phyloP scores from a whole-genome alignment of 1,140 invertebrate species.

The Cyclina sinensis region DNA sequence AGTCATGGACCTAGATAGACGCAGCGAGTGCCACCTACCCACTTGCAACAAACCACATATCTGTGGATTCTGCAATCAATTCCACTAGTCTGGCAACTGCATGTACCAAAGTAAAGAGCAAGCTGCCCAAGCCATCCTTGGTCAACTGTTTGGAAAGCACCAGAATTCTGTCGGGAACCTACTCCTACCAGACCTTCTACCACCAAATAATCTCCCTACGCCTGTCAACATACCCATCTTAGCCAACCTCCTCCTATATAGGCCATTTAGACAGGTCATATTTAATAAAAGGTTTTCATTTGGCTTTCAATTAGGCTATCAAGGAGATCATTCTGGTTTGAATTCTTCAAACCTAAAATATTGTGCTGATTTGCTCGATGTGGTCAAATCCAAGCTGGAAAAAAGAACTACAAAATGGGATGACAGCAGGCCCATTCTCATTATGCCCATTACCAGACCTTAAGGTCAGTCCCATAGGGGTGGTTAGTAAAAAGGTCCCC shows the following conservation, averaged over 20 bases:
- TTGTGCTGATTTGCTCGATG: slow-evolving; percentile 20
- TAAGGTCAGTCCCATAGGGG: too few relatives aligned
- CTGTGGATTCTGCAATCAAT: slow-evolving; percentile 23
- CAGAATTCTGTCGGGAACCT: not conserved
- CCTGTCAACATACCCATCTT: slow-evolving; percentile 16
- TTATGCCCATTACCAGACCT: too few relatives aligned
- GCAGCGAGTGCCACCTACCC: not conserved
- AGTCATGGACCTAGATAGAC: not conserved
- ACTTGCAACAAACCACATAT: slow-evolving; percentile 7
- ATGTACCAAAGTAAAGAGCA: not conserved
- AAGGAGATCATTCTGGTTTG: slow-evolving; percentile 24
- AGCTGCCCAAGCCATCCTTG: not conserved
- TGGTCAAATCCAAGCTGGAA: too few relatives aligned
- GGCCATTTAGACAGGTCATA: too few relatives aligned
- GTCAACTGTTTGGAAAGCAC: too few relatives aligned
- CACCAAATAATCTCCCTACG: not conserved
- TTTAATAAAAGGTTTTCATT: too few relatives aligned
- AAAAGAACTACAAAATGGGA: too few relatives aligned
- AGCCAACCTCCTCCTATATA: too few relatives aligned
- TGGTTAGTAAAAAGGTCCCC: too few relatives aligned
- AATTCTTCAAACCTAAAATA: not conserved
- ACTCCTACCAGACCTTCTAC: not conserved
- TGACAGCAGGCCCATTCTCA: too few relatives aligned
- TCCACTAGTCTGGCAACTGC: slow-evolving; percentile 8
- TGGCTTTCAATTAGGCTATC: slow-evolving; percentile 26